Conservation (phyloP, 2,113 vertebrate species). For the Syngnathus scovelli region DNA sequence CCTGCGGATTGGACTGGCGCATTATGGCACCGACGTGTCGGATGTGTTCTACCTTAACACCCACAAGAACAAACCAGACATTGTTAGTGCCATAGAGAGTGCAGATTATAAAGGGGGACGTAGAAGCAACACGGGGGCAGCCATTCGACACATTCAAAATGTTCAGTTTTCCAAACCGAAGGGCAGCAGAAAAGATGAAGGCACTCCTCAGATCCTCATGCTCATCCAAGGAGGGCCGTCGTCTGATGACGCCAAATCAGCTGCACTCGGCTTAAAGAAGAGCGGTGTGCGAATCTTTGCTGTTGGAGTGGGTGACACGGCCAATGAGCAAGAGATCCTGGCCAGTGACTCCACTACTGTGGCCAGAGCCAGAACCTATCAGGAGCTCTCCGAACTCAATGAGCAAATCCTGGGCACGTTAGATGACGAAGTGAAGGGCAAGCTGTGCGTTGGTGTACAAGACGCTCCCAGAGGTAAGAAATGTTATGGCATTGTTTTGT, state of each 20-base stretch:
- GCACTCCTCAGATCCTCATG: constrained; percentile 86
- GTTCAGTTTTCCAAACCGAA: constrained; percentile 82
- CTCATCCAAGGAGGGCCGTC: constrained; percentile 83
- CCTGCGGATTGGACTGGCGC: constrained; percentile 82
- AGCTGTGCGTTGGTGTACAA: constrained; percentile 60
- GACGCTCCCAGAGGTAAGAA: constrained; percentile 70
- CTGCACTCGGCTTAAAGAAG: constrained; percentile 72
- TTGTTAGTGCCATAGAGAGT: constrained; percentile 74
- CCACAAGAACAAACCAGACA: constrained; percentile 73
- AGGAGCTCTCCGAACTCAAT: constrained; percentile 81
- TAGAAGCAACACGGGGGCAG: constrained; percentile 77
- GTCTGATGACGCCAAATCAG: constrained; percentile 75
- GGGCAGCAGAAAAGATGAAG: constrained; percentile 82
- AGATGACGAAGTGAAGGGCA: constrained; percentile 79
- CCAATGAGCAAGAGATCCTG: constrained; percentile 76
- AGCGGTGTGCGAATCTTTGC: constrained; percentile 81
- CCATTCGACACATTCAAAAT: constrained; percentile 77
- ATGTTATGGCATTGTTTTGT: not conserved
- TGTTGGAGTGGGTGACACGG: constrained; percentile 76
- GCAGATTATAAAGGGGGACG: constrained; percentile 84
- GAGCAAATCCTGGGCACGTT: constrained; percentile 84
- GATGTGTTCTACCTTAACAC: constrained; percentile 89
- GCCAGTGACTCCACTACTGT: constrained; percentile 76
- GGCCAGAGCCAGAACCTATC: constrained; percentile 72
- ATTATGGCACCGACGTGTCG: constrained; percentile 83